Conservation (phyloP, 2,888 invertebrate genomes). For the Drosophila meridionalis region DNA sequence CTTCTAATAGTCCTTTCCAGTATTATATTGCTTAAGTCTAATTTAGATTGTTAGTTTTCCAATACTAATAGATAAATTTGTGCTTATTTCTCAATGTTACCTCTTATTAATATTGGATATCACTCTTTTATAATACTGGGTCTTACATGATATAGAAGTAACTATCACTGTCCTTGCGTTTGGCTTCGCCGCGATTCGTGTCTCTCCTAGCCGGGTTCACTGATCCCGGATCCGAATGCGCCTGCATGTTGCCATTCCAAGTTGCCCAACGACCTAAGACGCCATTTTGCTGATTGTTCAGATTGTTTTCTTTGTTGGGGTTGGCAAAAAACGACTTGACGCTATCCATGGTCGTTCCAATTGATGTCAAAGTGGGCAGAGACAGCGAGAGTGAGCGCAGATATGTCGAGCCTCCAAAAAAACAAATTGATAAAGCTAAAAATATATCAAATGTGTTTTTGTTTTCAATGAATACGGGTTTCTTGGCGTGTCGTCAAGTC, state of each 20-base stretch:
- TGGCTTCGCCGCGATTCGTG: conserved; percentile 62
- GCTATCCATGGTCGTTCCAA: conserved; percentile 69
- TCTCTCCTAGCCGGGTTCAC: conserved; percentile 59
- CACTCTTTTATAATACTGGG: too few species aligned
- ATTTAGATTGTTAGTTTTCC: too few species aligned
- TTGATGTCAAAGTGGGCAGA: conserved; percentile 7
- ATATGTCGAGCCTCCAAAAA: conserved; percentile 68
- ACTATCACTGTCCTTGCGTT: conserved; percentile 83
- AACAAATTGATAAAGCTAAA: conserved; percentile 69
- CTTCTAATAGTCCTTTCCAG: too few species aligned
- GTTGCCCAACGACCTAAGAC: conserved; percentile 56
- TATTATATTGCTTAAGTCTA: too few species aligned
- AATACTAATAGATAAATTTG: not conserved
- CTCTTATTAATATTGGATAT: not conserved
- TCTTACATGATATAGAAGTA: conserved; percentile 85
- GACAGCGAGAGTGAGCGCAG: conserved; percentile 1
- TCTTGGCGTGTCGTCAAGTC: conserved; percentile 44
- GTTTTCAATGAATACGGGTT: conserved; percentile 33
- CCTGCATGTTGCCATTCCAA: conserved; percentile 56
- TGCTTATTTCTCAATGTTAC: not conserved
- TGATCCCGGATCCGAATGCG: conserved; percentile 57
- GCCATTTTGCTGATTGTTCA: conserved; percentile 65
- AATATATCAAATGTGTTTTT: conserved; percentile 51
- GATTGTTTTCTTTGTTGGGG: conserved; percentile 68
- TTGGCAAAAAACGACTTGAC: conserved; percentile 80